Evolutionary conservation across 2,888 invertebrate genomes (phyloP), one percentile per base, ranked within the genome.

Genomic region (Clusia tigrina): DNA sequence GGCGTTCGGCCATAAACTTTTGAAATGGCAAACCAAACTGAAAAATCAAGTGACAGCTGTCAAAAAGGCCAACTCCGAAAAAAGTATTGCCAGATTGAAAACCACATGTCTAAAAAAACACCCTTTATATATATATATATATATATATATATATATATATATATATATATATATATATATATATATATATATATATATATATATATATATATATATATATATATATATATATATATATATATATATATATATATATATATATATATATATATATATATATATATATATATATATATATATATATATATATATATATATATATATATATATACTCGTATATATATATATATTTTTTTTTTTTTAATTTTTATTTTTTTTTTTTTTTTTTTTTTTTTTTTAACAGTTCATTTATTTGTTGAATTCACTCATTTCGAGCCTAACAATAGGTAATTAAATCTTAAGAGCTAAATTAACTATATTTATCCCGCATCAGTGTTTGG

Each of bases 191-290:
- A 42, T n/a, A 6, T 42, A 42, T n/a, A 42, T 42, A 42, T 42
- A 42, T 15, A n/a, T 42, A 42, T 42, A 42, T 42, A 42, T 42
- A n/a, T 42, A 42, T 42, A 42, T 42, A 42, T 15, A n/a, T 42
- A 42, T 42, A 42, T 42, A 42, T 60, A 72, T 63, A 67, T 60
- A 68, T 54, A 66, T 57, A 69, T 59, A 64, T 62, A 71, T 59
- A 65, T 60, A 71, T 69, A 63, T 65, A 64, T 61, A 64, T 55
- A 65, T 58, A 23, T 57, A 63, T 61, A 60, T 37, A 64, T 67
- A 66, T 66, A 67, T 71, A 63, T 70, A 63, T 64, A 59, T 60
- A 61, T 32, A 32, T 32, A 32, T 32, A 32, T 32, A 32, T 32
- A 32, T 32, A 32, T 32, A 32, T 32, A 32, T 32, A 32, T 32